Evolutionary conservation across 2,888 invertebrate species (phyloP).

Genomic region (Sminthurides aquaticus): DNA sequence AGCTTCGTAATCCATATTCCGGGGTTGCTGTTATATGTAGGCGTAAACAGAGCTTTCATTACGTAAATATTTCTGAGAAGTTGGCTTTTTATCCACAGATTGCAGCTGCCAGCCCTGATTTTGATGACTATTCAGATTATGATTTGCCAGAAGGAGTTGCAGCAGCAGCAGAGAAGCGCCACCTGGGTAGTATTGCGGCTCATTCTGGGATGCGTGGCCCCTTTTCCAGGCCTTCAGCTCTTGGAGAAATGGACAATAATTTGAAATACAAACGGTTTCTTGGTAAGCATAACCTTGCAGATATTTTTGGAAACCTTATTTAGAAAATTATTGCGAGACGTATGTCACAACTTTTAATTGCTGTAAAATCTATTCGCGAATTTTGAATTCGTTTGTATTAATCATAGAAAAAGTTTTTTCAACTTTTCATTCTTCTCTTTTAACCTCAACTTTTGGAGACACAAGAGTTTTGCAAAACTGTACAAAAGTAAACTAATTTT

Average conservation of each 20-base stretch:
- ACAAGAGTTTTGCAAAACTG: no score
- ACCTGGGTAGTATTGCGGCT: slow-evolving; percentile 33
- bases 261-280: slow-evolving; percentile 20
- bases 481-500: no score
- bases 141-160: slow-evolving; percentile 8
- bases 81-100: no score
- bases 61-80: no score
- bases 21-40: no score
- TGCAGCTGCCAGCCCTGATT: neutral
- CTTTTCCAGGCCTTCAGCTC: neutral
- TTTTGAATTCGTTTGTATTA: no score
- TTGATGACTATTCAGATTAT: slow-evolving; percentile 6
- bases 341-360: no score
- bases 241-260: slow-evolving; percentile 4
- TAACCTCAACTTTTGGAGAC: neutral
- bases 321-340: no score
- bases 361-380: no score
- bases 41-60: no score
- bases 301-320: no score
- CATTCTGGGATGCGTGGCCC: slow-evolving; percentile 3
- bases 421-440: neutral
- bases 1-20: no score
- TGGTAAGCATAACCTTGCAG: slow-evolving; percentile 9
- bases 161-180: slow-evolving; percentile 24
- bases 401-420: neutral